phyloP scores from a whole-genome alignment of 2,797 vertebrate species.

The Mionectes olivaceus region DNA sequence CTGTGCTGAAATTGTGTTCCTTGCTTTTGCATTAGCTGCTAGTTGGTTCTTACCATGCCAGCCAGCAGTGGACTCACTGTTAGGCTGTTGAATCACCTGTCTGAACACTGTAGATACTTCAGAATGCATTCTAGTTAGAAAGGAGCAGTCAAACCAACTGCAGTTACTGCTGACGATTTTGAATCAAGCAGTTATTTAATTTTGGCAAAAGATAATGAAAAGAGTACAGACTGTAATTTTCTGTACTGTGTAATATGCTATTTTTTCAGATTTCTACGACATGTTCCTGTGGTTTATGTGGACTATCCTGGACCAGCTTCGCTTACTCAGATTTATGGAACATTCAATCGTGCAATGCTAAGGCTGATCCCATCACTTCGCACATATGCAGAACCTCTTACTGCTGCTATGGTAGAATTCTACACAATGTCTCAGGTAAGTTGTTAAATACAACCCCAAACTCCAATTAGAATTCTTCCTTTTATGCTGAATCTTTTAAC shows the following conservation, averaged over 20 bases:
- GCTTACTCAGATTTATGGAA: constrained; percentile 99
- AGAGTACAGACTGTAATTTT: background rate
- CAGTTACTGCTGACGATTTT: background rate
- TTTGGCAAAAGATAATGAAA: background rate
- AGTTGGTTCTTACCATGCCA: background rate
- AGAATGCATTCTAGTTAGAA: background rate
- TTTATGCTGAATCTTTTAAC: background rate
- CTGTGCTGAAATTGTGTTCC: background rate
- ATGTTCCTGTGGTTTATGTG: constrained; percentile 97
- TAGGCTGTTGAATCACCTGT: background rate
- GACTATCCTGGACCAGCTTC: constrained; percentile 98
- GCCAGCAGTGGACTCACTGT: background rate
- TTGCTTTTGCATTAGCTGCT: background rate
- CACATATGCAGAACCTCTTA: constrained; percentile 95
- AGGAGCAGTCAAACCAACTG: background rate
- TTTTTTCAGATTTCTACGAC: constrained; percentile 90
- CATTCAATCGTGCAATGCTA: constrained; percentile 98
- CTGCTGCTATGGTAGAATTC: constrained; percentile 99
- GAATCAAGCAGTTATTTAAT: background rate
- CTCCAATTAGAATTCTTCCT: background rate
- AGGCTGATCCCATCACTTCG: constrained; percentile 94
- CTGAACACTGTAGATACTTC: background rate
- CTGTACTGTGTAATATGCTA: background rate
- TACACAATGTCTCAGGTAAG: constrained; percentile 99
- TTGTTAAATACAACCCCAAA: background rate